Evolutionary conservation across 2,888 invertebrate genomes (phyloP), one percentile per base, ranked within the genome.

Genomic region (Chrysotoxum bicinctum): DNA sequence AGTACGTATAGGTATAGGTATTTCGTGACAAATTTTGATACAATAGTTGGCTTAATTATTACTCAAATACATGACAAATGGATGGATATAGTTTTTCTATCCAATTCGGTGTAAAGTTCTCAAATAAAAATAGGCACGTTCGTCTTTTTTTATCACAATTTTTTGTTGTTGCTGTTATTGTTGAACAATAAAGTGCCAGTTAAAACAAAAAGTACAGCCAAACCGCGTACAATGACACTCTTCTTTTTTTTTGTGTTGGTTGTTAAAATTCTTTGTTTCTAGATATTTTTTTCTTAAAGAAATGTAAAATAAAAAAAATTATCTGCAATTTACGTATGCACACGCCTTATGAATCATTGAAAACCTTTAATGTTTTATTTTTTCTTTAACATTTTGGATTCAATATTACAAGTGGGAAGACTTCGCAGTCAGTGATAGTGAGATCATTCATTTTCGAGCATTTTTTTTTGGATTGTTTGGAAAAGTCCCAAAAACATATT

Each of bases 91-190:
- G 6, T 26, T 50, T 66, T 66, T 50, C 66, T 66, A 35, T 50
- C 19, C 14, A 45, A 30, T 62, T 19, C 3, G 50, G 66, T 66
- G 50, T 35, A 35, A 66, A n/a, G 45, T 50, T 50, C 50, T 21
- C 16, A 30, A 64, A 32, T 26, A 21, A n/a, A 66, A 60, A 83
- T 73, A 75, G 79, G 56, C 83, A 84, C 83, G 83, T 84, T 75
- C 79, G 75, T 58, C 58, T 68, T 66, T 56, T 80, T 64, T 84
- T 79, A 79, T 84, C 79, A 48, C 30, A 58, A 35, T 35, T 54
- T 40, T 2, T 30, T 35, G 37, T 68, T 45, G 9, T 43, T 43
- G n/a, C 14, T 40, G 40, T n/a, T 35, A 3, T 40, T 32, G 68
- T 68, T 32, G 9, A 78, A 79, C 75, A 79, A 84, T 70, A 69